Evolutionary conservation across 2,888 invertebrate species (phyloP).

Genomic region (Hirtodrosophila confusa): DNA sequence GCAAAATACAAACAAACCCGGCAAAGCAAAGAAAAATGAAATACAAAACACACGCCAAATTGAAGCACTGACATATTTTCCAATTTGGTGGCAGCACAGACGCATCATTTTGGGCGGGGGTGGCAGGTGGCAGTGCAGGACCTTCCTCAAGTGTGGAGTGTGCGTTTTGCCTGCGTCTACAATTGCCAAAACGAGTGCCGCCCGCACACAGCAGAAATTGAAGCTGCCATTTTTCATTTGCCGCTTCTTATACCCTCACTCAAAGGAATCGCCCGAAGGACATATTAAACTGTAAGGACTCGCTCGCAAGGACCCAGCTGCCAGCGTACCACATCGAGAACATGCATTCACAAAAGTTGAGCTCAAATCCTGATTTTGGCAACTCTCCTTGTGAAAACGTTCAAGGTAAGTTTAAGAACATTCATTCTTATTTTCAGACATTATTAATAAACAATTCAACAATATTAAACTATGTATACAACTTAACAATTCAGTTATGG

Average conservation of each 20-base stretch:
- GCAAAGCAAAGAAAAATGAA: constrained; percentile 31
- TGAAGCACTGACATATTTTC: constrained; percentile 74
- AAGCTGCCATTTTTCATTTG: constrained; percentile 42
- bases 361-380: too few species aligned
- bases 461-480: too few species aligned
- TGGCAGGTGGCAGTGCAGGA: constrained; percentile 5
- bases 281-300: too few species aligned
- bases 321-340: too few species aligned
- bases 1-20: constrained; percentile 13
- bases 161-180: constrained; percentile 30
- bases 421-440: too few species aligned
- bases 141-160: constrained; percentile 15
- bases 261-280: too few species aligned
- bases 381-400: too few species aligned
- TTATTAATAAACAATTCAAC: too few species aligned
- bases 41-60: constrained; percentile 54
- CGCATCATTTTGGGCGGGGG: constrained; percentile 1
- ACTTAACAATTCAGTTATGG: too few species aligned
- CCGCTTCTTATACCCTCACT: constrained; percentile 7
- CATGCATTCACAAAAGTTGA: too few species aligned
- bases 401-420: too few species aligned
- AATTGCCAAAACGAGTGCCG: constrained; percentile 41
- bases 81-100: constrained; percentile 60
- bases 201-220: constrained; percentile 10
- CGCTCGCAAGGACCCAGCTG: too few species aligned